Evolutionary conservation across 1,140 invertebrate species (phyloP).

Genomic region (Acromyrmex heyeri): DNA sequence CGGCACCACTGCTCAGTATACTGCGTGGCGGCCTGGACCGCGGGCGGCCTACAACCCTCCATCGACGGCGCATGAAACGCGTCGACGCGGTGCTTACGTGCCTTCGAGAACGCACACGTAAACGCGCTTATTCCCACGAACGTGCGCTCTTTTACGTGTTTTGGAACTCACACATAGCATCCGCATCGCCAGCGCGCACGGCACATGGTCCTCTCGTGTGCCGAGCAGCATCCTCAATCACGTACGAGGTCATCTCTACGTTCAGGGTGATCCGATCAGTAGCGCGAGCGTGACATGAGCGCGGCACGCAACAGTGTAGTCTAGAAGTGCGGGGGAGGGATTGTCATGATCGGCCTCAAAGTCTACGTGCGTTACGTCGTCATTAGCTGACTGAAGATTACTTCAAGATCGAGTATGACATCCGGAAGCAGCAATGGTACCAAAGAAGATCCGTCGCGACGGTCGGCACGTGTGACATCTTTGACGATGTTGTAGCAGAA

Average conservation of each 20-base stretch:
- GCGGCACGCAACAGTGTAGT: constrained; percentile 9
- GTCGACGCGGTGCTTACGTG: constrained; percentile 67
- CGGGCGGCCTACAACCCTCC: constrained; percentile 65
- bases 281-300: constrained; percentile 25
- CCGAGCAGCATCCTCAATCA: constrained; percentile 27
- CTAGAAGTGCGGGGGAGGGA: not conserved
- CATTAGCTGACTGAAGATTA: not conserved
- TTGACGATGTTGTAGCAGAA: not conserved
- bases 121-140: constrained; percentile 10
- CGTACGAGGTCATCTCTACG: constrained; percentile 19
- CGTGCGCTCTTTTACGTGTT: constrained; percentile 28
- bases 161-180: constrained; percentile 53
- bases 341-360: constrained; percentile 27
- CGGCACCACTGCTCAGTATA: constrained; percentile 70
- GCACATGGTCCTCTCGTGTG: constrained; percentile 47
- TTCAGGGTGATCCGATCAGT: constrained; percentile 44
- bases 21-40: constrained; percentile 75
- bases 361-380: not conserved
- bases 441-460: not conserved
- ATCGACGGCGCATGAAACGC: constrained; percentile 53
- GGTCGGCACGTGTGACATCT: constrained; percentile 13
- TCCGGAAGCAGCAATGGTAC: not conserved
- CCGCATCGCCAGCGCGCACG: constrained; percentile 13
- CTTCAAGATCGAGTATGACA: constrained; percentile 17
- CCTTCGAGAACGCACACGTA: constrained; percentile 55